Conservation (phyloP, 2,797 vertebrate species). For the Rousettus madagascariensis region DNA sequence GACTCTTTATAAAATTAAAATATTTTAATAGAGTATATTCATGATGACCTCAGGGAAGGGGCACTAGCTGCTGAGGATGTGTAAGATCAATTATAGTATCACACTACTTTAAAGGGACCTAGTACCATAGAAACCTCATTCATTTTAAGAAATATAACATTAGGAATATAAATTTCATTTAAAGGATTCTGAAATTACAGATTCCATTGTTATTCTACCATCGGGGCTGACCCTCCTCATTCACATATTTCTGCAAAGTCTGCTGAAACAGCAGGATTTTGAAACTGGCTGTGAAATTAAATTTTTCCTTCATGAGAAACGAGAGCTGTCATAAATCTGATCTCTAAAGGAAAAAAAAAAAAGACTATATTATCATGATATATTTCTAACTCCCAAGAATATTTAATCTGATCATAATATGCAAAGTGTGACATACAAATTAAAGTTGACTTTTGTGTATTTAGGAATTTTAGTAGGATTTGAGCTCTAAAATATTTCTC, state of each 20-base stretch:
- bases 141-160: not conserved
- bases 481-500: not conserved
- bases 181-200: not conserved
- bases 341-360: not conserved
- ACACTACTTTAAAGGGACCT: not conserved
- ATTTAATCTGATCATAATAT: slow-evolving; percentile 34
- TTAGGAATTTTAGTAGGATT: not conserved
- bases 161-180: slow-evolving; percentile 34
- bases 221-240: not conserved
- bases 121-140: slow-evolving; percentile 27
- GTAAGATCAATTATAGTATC: not conserved
- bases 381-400: slow-evolving; percentile 38
- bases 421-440: not conserved
- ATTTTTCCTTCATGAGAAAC: slow-evolving; percentile 49
- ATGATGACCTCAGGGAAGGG: not conserved
- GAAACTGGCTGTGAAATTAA: slow-evolving; percentile 48
- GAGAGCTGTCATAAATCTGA: slow-evolving; percentile 28
- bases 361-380: not conserved
- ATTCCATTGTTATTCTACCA: not conserved
- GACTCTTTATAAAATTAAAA: not conserved
- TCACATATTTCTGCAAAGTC: not conserved
- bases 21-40: not conserved
- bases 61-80: not conserved
- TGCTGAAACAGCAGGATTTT: slow-evolving; percentile 37
- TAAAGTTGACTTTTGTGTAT: slow-evolving; percentile 31